Evolutionary conservation across 2,888 invertebrate genomes (phyloP), one percentile per base, ranked within the genome.

Genomic region (Temnothorax rugatulus): DNA sequence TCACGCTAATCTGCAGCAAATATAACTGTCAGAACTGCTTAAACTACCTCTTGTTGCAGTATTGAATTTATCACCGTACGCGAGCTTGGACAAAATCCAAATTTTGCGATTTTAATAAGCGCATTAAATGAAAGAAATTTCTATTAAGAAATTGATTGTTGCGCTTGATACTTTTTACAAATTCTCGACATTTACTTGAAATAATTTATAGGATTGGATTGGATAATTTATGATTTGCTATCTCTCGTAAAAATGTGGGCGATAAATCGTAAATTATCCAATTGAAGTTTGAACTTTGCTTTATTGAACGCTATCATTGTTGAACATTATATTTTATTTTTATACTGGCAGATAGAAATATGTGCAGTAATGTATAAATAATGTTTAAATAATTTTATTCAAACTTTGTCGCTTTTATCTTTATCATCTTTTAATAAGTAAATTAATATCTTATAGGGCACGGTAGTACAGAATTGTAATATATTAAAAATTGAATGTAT

Each of bases 121-220:
- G 57, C n/a, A 38, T 77, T 34, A 59, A 34, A 47, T 4, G 4
- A 79, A 57, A 57, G 15, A 11, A 18, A 21, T 52, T 64, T 52
- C 59, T 59, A 79, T 69, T 57, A 21, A 69, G 44, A 47, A 59
- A 79, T 69, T 69, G 47, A 64, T 50, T 18, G 13, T 21, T 11
- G 18, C 15, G 54, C 21, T 41, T n/a, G 47, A 25, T 41, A n/a
- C 25, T 77, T 54, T 57, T 57, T 52, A 44, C 66, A 18, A 25
- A 15, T 66, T 64, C 9, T 9, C 18, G 38, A 52, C 52, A 18
- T 76, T 63, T 41, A 3, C 18, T 50, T 13, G 41, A 64, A 25
- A 13, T 25, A 47, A 76, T 76, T 66, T 66, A 54, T 29, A 54
- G n/a, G n/a, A 11, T 13, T 38, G n/a, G 5, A 63, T 63, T 21